These are phyloP conservation scores for Xestia ashworthii DNA, from an alignment of 2,888 invertebrate species.

Conservation along the genomic window DNA sequence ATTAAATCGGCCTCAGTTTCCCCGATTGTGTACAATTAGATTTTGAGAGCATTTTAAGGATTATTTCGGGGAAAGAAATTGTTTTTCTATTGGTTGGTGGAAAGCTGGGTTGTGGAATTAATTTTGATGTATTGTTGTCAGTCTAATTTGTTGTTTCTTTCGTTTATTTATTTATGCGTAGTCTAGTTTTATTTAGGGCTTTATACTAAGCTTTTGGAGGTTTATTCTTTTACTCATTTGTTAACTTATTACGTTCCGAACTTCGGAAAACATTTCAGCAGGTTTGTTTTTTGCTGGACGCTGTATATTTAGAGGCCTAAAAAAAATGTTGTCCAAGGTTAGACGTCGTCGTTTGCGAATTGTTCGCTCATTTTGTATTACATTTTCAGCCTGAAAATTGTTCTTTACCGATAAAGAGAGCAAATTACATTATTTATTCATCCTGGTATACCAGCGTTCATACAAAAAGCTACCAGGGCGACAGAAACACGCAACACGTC, in stretches of 20 bases:
- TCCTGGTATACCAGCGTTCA: conserved; percentile 52
- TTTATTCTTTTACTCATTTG: background rate
- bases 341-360: background rate
- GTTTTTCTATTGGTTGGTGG: conserved; percentile 17
- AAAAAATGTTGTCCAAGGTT: background rate
- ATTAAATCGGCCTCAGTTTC: conserved; percentile 64
- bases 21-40: conserved; percentile 64
- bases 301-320: background rate
- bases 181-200: background rate
- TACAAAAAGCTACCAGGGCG: conserved; percentile 73
- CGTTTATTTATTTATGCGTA: background rate
- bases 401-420: conserved; percentile 28
- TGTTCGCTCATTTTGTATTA: background rate
- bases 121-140: conserved; percentile 23
- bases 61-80: conserved; percentile 48
- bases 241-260: background rate
- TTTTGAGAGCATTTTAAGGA: conserved; percentile 57
- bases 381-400: background rate
- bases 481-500: conserved; percentile 80
- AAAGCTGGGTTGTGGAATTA: conserved; percentile 29
- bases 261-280: background rate
- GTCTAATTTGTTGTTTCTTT: background rate
- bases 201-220: background rate
- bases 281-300: background rate
- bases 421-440: conserved; percentile 61